A percentile compares a stretch with the other conserved stretches of the same genome.
Conservation (phyloP, 2,888 invertebrate species). For the Drosophila pegasa region DNA sequence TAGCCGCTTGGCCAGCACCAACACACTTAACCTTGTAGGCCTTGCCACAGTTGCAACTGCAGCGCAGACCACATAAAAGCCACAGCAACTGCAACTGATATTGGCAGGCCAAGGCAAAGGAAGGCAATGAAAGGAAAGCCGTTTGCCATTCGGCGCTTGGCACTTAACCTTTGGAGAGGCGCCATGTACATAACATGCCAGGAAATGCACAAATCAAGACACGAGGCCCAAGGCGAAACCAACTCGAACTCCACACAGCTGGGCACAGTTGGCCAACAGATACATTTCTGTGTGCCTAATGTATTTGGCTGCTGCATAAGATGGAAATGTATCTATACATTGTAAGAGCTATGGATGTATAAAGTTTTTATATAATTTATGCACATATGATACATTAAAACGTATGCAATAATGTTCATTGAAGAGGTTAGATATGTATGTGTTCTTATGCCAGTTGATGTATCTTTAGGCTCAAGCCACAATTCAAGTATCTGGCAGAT, state of each 20-base stretch:
- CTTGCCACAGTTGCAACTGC: constrained; percentile 76
- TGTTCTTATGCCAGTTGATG: no score
- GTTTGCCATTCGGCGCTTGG: constrained; percentile 39
- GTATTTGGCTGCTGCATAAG: not conserved
- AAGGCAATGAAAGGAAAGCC: constrained; percentile 47
- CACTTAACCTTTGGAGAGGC: constrained; percentile 67
- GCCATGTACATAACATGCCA: constrained; percentile 57
- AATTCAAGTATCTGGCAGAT: not conserved
- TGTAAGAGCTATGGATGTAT: no score
- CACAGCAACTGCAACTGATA: constrained; percentile 23
- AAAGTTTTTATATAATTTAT: not conserved
- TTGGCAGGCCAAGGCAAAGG: constrained; percentile 75
- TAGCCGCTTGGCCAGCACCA: constrained; percentile 31
- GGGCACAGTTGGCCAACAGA: not conserved
- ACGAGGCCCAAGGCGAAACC: constrained; percentile 34
- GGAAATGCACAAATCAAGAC: constrained; percentile 61
- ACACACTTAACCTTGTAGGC: constrained; percentile 76
- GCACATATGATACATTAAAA: no score
- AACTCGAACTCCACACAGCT: constrained; percentile 22
- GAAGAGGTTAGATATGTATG: not conserved
- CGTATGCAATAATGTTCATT: no score
- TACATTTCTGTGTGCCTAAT: constrained; percentile 4
- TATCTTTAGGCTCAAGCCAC: not conserved
- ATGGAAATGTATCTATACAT: not conserved
- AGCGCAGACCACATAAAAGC: constrained; percentile 23